Base-by-base conservation (phyloP, 2,888 invertebrate species). In the Chrysodeixis includens region DNA sequence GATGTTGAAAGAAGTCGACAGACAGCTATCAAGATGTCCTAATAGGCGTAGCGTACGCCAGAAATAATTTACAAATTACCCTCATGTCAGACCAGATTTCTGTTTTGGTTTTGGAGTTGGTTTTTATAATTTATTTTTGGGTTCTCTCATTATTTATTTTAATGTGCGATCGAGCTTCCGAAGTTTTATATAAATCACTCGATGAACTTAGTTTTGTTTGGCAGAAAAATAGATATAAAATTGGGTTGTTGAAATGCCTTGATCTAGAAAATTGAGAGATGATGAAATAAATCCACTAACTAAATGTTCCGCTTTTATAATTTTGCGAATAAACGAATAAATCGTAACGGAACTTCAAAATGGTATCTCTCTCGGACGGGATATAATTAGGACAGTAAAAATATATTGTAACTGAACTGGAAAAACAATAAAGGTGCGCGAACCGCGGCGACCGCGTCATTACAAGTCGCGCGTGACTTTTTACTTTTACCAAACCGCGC, bases 1-100 rank as follows among this genome's bases (percentile, higher is more conserved):
- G 91, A 94, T 78, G 95, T 88, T 94, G 95, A 95, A 94, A 95
- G 94, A 93, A 93, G 90, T 90, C 87, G 92, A 93, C 93, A 89
- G 94, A 87, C 92, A 92, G 90, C 92, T 90, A 93, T 94, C 94
- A 94, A 92, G 94, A 90, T 87, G 88, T 90, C 87, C 94, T 95
- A 95, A 95, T 94, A 94, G 93, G 93, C 93, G 92, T 92, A 89
- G 82, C 91, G 87, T 85, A 85, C 74, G 91, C 90, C 92, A 91
- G 90, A 90, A 94, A 94, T 94, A 94, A 93, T 91, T 93, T 91
- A 94, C 93, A 93, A 94, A 94, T 92, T 90, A 89, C 84, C 83
- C 86, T 79, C 86, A 86, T 86, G 85, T 83, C 69, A 73, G 81
- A 76, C 74, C 74, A 71, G 66, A 70, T 76, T 81, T 78, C 60